Conservation (phyloP, 2,113 vertebrate genomes). For the Eulemur macaco region DNA sequence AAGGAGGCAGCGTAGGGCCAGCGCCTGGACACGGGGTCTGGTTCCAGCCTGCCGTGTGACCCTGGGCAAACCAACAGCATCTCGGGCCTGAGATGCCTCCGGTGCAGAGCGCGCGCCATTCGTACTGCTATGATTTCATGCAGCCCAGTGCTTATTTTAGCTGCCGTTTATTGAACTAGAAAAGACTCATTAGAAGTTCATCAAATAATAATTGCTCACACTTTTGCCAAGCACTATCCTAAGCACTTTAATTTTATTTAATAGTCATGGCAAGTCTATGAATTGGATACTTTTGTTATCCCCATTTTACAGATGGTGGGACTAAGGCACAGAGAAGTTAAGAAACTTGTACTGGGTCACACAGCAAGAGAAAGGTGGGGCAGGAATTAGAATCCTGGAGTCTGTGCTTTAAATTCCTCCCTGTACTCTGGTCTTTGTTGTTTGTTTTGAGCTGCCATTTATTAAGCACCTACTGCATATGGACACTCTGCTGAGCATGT, state of each 20-base stretch:
- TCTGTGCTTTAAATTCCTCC: background rate
- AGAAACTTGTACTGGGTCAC: background rate
- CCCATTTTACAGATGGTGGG: background rate
- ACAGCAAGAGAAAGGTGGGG: background rate
- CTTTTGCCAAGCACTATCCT: background rate
- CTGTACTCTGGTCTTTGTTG: background rate
- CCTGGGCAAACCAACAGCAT: background rate
- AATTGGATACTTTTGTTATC: background rate
- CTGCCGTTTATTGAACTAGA: background rate
- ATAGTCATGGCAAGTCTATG: background rate
- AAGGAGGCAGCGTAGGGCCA: background rate
- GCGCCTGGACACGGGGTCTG: background rate
- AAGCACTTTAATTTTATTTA: constrained; percentile 3
- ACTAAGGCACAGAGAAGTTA: constrained; percentile 11
- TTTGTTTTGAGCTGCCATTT: background rate
- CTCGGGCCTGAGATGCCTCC: background rate
- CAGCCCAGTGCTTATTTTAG: background rate
- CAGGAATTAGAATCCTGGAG: background rate
- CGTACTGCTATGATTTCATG: background rate
- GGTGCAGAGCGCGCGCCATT: background rate
- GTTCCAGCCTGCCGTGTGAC: background rate
- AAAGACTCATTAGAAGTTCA: constrained; percentile 12
- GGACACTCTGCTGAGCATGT: background rate
- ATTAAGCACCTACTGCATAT: background rate
- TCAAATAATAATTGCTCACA: background rate